A percentile compares a stretch with the other conserved stretches of the same genome.
Conservation (phyloP, 2,113 vertebrate species). For the Kryptolebias marmoratus region DNA sequence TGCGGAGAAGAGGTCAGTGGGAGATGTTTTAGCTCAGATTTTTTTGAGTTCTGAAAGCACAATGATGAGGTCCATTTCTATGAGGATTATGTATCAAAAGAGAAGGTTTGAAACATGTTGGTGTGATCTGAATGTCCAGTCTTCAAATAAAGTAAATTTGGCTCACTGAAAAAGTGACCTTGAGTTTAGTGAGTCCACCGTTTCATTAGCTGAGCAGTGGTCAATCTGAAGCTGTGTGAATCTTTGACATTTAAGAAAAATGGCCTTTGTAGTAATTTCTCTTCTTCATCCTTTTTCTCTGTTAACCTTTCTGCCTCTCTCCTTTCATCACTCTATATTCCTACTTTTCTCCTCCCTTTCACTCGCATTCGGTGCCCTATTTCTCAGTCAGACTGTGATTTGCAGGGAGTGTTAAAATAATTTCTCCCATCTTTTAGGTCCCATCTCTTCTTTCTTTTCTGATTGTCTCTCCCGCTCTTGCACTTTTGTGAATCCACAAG, state of each 20-base stretch:
- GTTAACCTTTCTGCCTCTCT: conserved; percentile 55
- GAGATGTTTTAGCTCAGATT: conserved; percentile 4
- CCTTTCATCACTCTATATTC: conserved; percentile 28
- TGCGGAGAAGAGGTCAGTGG: conserved; percentile 7
- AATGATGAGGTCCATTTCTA: background rate
- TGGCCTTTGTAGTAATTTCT: conserved; percentile 35
- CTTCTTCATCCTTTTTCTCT: conserved; percentile 40
- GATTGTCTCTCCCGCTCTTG: conserved; percentile 12
- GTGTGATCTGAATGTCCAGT: background rate
- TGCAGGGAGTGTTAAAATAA: conserved; percentile 12
- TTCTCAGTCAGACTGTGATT: conserved; percentile 19
- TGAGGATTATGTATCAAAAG: background rate
- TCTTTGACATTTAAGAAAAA: conserved; percentile 65
- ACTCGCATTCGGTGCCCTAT: conserved; percentile 16
- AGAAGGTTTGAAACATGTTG: background rate
- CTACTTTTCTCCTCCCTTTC: conserved; percentile 26
- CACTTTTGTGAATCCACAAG: conserved; percentile 36
- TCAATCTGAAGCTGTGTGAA: conserved; percentile 29
- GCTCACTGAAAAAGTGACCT: conserved; percentile 33
- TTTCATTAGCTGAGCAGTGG: conserved; percentile 30
- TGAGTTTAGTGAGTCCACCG: conserved; percentile 13
- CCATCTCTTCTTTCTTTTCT: conserved; percentile 12
- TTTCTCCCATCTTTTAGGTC: background rate
- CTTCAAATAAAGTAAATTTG: conserved; percentile 36
- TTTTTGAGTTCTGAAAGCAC: background rate